Evolutionary conservation across 2,888 invertebrate genomes (phyloP).

Genomic region (Anorthoa munda): DNA sequence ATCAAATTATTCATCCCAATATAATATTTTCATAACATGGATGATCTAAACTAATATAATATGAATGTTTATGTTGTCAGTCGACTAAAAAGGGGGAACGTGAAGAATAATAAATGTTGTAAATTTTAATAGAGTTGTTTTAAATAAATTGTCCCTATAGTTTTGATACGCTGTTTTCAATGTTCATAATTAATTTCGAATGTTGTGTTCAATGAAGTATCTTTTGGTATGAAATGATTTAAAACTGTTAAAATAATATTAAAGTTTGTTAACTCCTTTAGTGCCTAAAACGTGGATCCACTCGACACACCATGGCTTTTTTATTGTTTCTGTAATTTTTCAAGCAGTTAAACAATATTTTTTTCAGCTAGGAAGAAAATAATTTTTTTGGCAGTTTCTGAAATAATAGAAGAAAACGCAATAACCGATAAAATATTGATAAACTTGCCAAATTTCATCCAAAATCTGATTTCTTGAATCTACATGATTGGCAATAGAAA

Average conservation of each 20-base stretch:
- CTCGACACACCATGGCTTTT: too few relatives aligned
- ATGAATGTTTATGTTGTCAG: background rate
- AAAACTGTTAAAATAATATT: background rate
- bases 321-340: too few relatives aligned
- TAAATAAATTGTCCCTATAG: background rate
- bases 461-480: background rate
- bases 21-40: conserved; percentile 12
- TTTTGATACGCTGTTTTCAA: background rate
- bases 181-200: background rate
- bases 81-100: background rate
- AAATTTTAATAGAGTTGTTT: background rate
- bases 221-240: background rate
- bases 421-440: background rate
- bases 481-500: background rate
- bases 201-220: background rate
- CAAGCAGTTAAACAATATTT: too few relatives aligned
- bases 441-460: background rate
- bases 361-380: too few relatives aligned
- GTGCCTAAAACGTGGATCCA: too few relatives aligned
- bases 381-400: too few relatives aligned
- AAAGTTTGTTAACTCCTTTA: too few relatives aligned
- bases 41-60: conserved; percentile 6
- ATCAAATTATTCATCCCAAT: conserved; percentile 7
- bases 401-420: too few relatives aligned
- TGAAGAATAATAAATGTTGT: conserved; percentile 11